Evolutionary conservation across 2,797 vertebrate genomes (phyloP).

Genomic region (Hydrolagus colliei): DNA sequence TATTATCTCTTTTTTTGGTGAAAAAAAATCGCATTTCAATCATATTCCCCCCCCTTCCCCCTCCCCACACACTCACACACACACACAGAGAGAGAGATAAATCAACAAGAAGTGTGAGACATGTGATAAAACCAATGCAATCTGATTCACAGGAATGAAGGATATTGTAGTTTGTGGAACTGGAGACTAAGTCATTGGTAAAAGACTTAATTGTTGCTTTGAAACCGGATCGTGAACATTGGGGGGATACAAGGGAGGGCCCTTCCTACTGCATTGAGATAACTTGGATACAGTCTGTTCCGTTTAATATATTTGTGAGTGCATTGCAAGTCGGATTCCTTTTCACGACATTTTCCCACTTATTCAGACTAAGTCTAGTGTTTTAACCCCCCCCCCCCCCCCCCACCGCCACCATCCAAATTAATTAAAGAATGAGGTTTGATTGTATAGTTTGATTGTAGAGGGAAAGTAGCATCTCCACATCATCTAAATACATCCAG

Average conservation of each 20-base stretch:
- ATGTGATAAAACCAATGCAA: not conserved
- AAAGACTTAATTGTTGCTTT: not conserved
- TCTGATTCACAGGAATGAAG: not conserved
- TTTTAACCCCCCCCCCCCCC: too few relatives aligned
- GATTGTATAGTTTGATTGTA: too few relatives aligned
- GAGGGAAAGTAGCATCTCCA: too few relatives aligned
- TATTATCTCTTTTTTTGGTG: not conserved
- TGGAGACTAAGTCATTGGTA: not conserved
- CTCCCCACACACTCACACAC: too few relatives aligned
- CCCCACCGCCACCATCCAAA: too few relatives aligned
- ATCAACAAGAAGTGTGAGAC: not conserved
- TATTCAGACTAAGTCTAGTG: too few relatives aligned
- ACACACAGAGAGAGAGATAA: not conserved
- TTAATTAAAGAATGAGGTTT: too few relatives aligned
- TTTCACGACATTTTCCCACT: not conserved
- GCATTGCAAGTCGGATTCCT: not conserved
- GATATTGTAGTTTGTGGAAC: not conserved
- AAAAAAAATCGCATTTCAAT: not conserved
- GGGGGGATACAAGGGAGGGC: not conserved
- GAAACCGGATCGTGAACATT: not conserved
- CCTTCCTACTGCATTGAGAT: not conserved
- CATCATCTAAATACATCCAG: too few relatives aligned
- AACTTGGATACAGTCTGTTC: not conserved
- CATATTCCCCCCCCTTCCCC: not conserved
- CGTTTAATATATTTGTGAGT: not conserved